Evolutionary conservation across 2,888 invertebrate genomes (phyloP).

Genomic region (Ophion slaviceki): DNA sequence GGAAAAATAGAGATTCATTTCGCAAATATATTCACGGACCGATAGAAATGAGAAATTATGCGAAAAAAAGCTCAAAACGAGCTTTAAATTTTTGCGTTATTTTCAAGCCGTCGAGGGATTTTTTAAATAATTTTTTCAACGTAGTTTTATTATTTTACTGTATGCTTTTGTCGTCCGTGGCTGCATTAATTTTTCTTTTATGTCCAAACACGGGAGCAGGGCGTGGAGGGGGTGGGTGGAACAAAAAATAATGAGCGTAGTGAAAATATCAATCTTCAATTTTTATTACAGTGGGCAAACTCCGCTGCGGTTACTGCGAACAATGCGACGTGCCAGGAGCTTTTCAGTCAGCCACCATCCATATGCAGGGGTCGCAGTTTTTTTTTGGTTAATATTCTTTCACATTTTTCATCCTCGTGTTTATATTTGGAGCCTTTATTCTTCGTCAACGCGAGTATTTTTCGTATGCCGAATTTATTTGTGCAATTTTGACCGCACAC

Average conservation of each 20-base stretch:
- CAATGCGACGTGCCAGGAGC: slow-evolving; percentile 16
- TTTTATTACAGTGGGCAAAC: slow-evolving; percentile 30
- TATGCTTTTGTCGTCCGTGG: not conserved
- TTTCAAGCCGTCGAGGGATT: not conserved
- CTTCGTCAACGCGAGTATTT: not conserved
- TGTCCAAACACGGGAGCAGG: not conserved
- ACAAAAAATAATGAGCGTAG: slow-evolving; percentile 37
- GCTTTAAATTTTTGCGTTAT: not conserved
- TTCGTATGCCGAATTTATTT: not conserved
- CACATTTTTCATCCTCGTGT: not conserved
- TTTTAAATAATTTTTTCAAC: slow-evolving; percentile 5
- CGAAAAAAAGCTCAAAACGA: not conserved
- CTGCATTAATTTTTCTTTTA: slow-evolving; percentile 13
- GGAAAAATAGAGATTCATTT: not conserved
- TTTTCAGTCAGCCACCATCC: not conserved
- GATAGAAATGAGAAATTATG: not conserved
- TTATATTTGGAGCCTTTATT: not conserved
- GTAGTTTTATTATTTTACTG: not conserved
- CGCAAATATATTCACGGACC: not conserved
- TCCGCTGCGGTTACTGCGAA: not conserved
- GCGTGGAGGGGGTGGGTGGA: not conserved
- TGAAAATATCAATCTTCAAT: slow-evolving; percentile 42
- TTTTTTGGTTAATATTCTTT: not conserved
- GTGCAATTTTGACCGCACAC: not conserved
- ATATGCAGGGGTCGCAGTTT: not conserved